These are phyloP conservation scores for Metallyticus violacea DNA, from an alignment of 2,888 invertebrate genomes.

Conservation along the genomic window DNA sequence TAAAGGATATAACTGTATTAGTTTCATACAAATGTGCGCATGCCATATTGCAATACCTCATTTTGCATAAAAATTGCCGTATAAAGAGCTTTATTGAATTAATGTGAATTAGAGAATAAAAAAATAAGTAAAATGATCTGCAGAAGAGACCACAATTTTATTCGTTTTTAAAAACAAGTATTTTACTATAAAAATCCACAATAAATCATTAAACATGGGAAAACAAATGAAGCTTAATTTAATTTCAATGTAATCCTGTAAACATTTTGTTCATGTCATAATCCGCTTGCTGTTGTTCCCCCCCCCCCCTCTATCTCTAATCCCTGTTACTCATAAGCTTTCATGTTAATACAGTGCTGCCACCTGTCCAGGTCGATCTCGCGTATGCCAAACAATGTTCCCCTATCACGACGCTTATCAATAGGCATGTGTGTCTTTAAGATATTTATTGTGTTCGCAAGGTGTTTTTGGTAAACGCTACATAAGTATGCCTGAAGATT, in stretches of 20 bases:
- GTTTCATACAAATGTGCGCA: no score
- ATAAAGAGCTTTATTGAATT: neutral
- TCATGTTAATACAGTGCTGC: neutral
- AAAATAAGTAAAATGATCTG: neutral
- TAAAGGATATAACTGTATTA: no score
- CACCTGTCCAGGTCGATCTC: neutral
- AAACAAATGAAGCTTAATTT: neutral
- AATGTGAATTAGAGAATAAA: neutral
- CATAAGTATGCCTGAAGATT: no score
- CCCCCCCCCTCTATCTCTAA: neutral
- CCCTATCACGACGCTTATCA: no score
- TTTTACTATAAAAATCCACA: neutral
- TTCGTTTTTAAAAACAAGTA: neutral
- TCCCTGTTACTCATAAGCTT: neutral
- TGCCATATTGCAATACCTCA: neutral
- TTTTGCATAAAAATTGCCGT: neutral
- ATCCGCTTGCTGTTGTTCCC: neutral
- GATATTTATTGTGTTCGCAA: no score
- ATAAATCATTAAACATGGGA: neutral
- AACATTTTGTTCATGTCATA: neutral
- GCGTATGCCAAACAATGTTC: no score
- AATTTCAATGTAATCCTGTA: neutral
- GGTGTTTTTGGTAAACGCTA: no score
- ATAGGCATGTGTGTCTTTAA: no score
- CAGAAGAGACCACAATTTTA: no score